phyloP scores from a whole-genome alignment of 2,797 vertebrate genomes.

The Sebastes iracundus region DNA sequence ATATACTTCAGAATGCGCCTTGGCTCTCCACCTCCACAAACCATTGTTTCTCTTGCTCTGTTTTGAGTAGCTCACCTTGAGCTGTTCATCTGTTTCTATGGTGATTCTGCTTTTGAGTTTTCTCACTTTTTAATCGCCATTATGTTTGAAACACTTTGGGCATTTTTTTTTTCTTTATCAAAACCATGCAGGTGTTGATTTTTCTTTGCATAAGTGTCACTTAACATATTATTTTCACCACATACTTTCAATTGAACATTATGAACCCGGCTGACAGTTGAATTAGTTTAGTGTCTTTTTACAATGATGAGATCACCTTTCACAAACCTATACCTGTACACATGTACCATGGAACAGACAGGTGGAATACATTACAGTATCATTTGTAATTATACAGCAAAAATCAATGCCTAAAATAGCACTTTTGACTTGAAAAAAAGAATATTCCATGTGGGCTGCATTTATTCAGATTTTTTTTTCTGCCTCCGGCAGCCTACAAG shows the following conservation, averaged over 20 bases:
- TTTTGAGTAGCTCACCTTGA: conserved; percentile 72
- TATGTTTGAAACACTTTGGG: conserved; percentile 38
- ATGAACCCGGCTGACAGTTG: background rate
- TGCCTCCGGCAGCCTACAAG: conserved; percentile 69
- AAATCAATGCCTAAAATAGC: conserved; percentile 12
- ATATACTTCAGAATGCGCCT: conserved; percentile 28
- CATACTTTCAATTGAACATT: background rate
- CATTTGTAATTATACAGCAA: background rate
- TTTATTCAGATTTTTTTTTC: conserved; percentile 55
- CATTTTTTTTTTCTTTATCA: conserved; percentile 2
- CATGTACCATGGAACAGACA: background rate
- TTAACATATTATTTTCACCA: background rate
- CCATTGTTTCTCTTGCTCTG: conserved; percentile 63
- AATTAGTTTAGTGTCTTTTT: background rate
- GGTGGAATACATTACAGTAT: background rate
- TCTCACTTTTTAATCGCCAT: conserved; percentile 14
- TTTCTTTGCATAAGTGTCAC: background rate
- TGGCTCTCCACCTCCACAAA: conserved; percentile 60
- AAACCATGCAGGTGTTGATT: conserved; percentile 5
- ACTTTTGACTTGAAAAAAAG: conserved; percentile 7
- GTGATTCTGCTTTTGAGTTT: conserved; percentile 63
- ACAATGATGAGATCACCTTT: background rate
- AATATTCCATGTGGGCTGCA: conserved; percentile 23
- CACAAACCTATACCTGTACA: background rate
- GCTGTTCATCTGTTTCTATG: conserved; percentile 78